A percentile compares a stretch with the other conserved stretches of the same genome.
Conservation (phyloP, 1,140 invertebrate species). For the Acromyrmex echinatior region DNA sequence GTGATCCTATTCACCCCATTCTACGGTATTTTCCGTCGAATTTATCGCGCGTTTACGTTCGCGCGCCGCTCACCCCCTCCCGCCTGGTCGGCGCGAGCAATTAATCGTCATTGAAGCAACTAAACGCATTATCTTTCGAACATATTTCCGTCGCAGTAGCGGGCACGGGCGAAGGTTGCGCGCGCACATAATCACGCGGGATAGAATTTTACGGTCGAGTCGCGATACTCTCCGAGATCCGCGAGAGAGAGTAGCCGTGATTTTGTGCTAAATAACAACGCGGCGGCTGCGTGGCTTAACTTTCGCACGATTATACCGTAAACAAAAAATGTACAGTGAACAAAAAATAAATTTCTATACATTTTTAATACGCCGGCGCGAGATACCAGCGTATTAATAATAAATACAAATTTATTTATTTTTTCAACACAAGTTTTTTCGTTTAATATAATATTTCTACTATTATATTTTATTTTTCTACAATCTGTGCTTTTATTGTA, state of each 20-base stretch:
- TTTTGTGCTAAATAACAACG: conserved; percentile 44
- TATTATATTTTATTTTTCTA: background rate
- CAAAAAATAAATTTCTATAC: conserved; percentile 30
- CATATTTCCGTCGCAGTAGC: conserved; percentile 59
- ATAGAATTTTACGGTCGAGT: conserved; percentile 63
- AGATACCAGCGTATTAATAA: background rate
- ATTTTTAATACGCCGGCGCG: background rate
- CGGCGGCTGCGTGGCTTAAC: conserved; percentile 25
- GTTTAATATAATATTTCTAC: background rate
- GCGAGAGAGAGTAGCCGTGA: conserved; percentile 30
- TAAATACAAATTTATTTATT: conserved; percentile 32
- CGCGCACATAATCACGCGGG: conserved; percentile 61
- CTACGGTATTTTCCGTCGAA: conserved; percentile 62
- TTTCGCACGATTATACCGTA: conserved; percentile 38
- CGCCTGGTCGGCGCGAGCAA: conserved; percentile 51
- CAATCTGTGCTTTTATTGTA: background rate
- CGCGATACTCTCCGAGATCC: conserved; percentile 58
- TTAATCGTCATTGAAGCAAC: conserved; percentile 65
- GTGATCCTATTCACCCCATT: conserved; percentile 60
- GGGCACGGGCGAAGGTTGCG: conserved; percentile 40
- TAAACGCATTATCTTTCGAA: conserved; percentile 66
- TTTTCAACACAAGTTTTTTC: conserved; percentile 17
- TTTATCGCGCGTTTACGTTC: conserved; percentile 64
- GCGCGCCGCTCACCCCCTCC: conserved; percentile 45
- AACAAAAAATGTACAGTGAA: conserved; percentile 18